Base-by-base conservation (phyloP, 2,797 vertebrate genomes). In the Cuniculus paca region DNA sequence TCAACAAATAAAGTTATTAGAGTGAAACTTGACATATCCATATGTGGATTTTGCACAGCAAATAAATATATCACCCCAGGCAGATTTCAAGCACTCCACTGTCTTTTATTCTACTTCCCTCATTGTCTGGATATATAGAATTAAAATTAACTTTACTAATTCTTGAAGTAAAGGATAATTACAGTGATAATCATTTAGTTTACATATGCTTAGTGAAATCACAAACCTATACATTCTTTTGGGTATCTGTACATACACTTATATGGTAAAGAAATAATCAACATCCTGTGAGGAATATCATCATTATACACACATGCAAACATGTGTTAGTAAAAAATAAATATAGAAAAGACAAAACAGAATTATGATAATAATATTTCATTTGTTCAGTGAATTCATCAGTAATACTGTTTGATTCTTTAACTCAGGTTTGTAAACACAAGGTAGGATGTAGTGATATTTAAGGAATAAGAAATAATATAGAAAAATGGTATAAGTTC, bases 361-460 rank as follows among this genome's bases (percentile, higher is more conserved):
- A 36, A 78, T 1, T 7, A 68, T 48, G 42, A 10, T 65, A 85
- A 28, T 1, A 7, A 48, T 87, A n/a, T 65, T 16, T 10, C 34
- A 5, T 80, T 63, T 83, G 48, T 78, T 90, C 22, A 39, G 34
- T 91, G 7, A 83, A 22, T 93, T 72, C 11, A 90, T 96, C 36
- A 54, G 3, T 89, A 54, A 78, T 50, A 60, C 20, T 84, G 50
- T 56, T 93, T 2, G 81, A 63, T 79, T 36, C 28, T 68, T 72
- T 42, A 72, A 65, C 4, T 48, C 8, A 78, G 54, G 0, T 31
- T 87, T 80, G 2, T 0, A 68, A 78, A 77, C 17, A 20, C n/a
- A 45, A 48, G 2, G 1, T 45, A 26, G 3, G 5, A 11, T 48
- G 17, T 36, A 82, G 10, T 72, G 74, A 36, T 36, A 16, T 11